Base-by-base conservation (phyloP, 2,888 invertebrate species). In the Drosophila crucigera region DNA sequence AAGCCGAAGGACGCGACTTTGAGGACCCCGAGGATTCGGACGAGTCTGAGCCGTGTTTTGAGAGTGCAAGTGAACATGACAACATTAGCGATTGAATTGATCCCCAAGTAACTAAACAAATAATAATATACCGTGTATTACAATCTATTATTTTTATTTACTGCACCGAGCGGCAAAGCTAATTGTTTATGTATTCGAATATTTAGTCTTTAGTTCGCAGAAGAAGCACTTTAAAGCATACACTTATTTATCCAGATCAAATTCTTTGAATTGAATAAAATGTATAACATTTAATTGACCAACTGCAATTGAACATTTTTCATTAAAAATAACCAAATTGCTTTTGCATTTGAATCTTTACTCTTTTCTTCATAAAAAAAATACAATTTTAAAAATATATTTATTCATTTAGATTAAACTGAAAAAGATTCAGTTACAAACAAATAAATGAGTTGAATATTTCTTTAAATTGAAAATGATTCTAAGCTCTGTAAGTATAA, bases 11-110 rank as follows among this genome's bases (percentile, higher is more conserved):
- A 2, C 69, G 76, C 6, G 63, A 65, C 49, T 77, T 75, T 7
- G 80, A 73, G 4, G 70, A 73, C 1, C 73, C 80, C 1, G 60
- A 76, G n/a, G 66, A 74, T 31, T 58, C 41, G 3, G 66, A 63
- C 33, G 74, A 55, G 22, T 47, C 67, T 4, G 25, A 49, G 25
- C 11, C 25, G 19, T 31, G 31, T 0, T 79, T 84, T 60, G 84
- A 76, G 14, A 89, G 78, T 53, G 86, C 80, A 31, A 71, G 64
- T 31, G 80, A 80, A 31, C n/a, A 59, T 55, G 79, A 49, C 25
- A 22, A 61, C 11, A 54, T 52, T 3, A 76, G 58, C 52, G 70
- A 78, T 10, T 64, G 43, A 60, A 63, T 16, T 4, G 28, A 1
- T 19, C 33, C 22, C 35, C 16, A 6, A 39, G 10, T 19, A 55